A percentile compares a stretch with the other conserved stretches of the same genome.
Conservation (phyloP, 2,113 vertebrate species). For the Cnemophilus loriae region DNA sequence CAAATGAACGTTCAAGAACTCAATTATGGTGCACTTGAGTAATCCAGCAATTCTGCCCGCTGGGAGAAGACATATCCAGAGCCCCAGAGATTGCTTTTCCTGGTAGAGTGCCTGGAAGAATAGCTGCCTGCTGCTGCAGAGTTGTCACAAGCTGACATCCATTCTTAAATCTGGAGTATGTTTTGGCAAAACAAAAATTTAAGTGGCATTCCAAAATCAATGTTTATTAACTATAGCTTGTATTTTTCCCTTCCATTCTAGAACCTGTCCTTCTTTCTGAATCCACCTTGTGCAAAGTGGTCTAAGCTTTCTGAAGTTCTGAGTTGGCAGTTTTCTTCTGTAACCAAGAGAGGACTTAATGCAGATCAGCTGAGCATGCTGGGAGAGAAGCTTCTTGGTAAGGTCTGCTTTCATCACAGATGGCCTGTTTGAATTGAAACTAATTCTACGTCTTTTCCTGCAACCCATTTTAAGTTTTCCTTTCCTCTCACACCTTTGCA, state of each 20-base stretch:
- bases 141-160: not conserved
- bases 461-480: not conserved
- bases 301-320: slow-evolving; percentile 83
- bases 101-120: not conserved
- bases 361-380: slow-evolving; percentile 82
- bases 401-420: not conserved
- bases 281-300: slow-evolving; percentile 84
- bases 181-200: not conserved
- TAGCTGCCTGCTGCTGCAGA: not conserved
- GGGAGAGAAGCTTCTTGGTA: slow-evolving; percentile 82
- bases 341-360: slow-evolving; percentile 85
- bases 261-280: slow-evolving; percentile 86
- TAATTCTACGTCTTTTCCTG: not conserved
- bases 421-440: not conserved
- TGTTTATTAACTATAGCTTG: not conserved
- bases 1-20: not conserved
- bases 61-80: not conserved
- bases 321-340: slow-evolving; percentile 91
- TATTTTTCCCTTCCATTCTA: slow-evolving; percentile 40
- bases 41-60: not conserved
- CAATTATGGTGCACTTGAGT: not conserved
- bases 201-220: not conserved
- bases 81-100: not conserved
- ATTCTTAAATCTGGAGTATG: not conserved
- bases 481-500: not conserved